Conservation (phyloP, 2,888 invertebrate species). For the Euzophera pinguis region DNA sequence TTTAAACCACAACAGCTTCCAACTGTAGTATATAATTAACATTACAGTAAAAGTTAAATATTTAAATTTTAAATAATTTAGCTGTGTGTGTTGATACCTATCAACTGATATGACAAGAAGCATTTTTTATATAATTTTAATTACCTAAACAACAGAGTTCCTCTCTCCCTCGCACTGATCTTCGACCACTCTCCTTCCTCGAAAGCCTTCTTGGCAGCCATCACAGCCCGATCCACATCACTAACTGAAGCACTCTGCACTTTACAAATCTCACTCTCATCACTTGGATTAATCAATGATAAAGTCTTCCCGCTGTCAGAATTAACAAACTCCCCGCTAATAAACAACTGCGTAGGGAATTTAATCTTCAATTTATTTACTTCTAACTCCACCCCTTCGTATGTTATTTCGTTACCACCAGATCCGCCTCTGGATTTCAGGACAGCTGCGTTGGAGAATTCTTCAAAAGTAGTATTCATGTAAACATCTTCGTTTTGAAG, state of each 20-base stretch:
- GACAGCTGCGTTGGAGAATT: conserved; percentile 86
- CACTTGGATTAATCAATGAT: conserved; percentile 89
- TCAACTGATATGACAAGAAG: neutral
- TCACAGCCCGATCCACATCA: conserved; percentile 94
- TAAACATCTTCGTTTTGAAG: conserved; percentile 95
- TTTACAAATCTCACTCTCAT: conserved; percentile 88
- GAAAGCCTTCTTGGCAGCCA: conserved; percentile 93
- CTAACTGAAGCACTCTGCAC: conserved; percentile 85
- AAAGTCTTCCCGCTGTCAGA: conserved; percentile 83
- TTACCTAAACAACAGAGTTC: conserved; percentile 88
- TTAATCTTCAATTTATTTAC: conserved; percentile 91
- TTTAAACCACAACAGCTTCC: no score
- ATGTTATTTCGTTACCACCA: conserved; percentile 79
- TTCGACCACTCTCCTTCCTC: conserved; percentile 95
- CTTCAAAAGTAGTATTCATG: conserved; percentile 93
- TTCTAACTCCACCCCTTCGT: conserved; percentile 86
- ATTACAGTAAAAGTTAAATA: no score
- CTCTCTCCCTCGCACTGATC: conserved; percentile 95
- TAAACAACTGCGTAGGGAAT: conserved; percentile 94
- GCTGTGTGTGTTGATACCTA: no score
- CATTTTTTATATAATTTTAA: neutral
- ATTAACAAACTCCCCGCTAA: conserved; percentile 93
- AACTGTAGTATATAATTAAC: no score
- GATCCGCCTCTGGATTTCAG: conserved; percentile 80
- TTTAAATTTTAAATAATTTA: no score